A percentile compares a stretch with the other conserved stretches of the same genome.
These are phyloP conservation scores for Petaurus breviceps DNA, from an alignment of 2,113 vertebrate genomes.

Conservation along the genomic window DNA sequence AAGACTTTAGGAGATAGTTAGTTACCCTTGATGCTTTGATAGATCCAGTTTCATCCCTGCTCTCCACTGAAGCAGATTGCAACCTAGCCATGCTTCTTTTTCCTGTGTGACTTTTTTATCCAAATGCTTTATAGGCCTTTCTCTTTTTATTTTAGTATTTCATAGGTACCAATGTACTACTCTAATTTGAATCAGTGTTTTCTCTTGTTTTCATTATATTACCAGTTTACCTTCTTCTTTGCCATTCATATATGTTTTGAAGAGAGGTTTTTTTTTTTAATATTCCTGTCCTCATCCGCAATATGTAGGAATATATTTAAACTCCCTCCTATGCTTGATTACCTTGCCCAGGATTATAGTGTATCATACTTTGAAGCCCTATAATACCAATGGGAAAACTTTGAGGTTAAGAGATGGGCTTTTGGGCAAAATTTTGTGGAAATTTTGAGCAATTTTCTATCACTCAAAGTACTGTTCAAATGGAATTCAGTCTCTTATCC, in stretches of 20 bases:
- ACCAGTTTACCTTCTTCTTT: background rate
- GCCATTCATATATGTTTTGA: background rate
- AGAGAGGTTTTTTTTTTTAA: background rate
- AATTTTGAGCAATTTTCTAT: background rate
- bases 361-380: too few species aligned
- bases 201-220: background rate
- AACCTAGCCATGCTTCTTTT: background rate
- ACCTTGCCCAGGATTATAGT: background rate
- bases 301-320: background rate
- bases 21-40: background rate
- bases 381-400: background rate
- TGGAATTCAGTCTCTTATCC: background rate
- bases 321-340: background rate
- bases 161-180: background rate
- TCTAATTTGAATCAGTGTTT: background rate
- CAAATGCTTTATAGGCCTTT: background rate
- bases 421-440: background rate
- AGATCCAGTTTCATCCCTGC: background rate
- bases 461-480: background rate
- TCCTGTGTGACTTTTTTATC: background rate
- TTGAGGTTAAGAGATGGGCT: background rate
- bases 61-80: background rate
- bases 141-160: background rate
- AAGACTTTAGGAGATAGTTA: background rate
- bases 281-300: background rate